Evolutionary conservation across 2,113 vertebrate species (phyloP).

Genomic region (Aldabrachelys gigantea): DNA sequence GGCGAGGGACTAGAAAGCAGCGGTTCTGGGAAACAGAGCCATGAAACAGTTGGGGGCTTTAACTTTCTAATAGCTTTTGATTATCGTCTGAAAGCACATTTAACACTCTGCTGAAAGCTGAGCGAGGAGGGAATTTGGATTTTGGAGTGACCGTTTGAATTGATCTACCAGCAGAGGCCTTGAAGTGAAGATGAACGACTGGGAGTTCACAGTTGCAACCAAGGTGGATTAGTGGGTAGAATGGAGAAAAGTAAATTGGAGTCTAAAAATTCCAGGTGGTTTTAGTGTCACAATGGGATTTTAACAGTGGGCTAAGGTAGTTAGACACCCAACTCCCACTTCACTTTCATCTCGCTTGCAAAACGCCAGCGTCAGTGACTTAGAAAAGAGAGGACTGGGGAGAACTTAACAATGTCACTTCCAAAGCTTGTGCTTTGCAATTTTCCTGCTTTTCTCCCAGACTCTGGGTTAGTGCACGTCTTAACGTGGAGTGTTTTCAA

Average conservation of each 20-base stretch:
- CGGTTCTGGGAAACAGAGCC: too few relatives aligned
- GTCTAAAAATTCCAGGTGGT: too few relatives aligned
- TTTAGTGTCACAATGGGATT: fast-evolving
- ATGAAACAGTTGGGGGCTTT: background rate
- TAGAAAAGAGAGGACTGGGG: fast-evolving
- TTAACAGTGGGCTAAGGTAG: fast-evolving
- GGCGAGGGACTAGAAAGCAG: too few relatives aligned
- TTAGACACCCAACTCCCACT: fast-evolving
- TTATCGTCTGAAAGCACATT: background rate
- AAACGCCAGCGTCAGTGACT: fast-evolving
- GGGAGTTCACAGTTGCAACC: fast-evolving
- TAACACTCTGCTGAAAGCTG: background rate
- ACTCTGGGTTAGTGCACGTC: too few relatives aligned
- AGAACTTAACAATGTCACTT: background rate
- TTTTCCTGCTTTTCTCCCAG: background rate
- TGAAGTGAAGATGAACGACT: background rate
- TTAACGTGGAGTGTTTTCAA: fast-evolving
- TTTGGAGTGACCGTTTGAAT: background rate
- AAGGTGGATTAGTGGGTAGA: background rate
- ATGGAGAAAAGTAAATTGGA: fast-evolving
- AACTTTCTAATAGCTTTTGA: background rate
- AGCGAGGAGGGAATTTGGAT: background rate
- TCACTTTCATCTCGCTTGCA: fast-evolving
- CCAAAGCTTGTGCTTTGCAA: background rate
- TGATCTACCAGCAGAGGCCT: too few relatives aligned